These are phyloP conservation scores for Zhengitettix transpicula DNA, from an alignment of 2,888 invertebrate genomes.

Conservation along the genomic window DNA sequence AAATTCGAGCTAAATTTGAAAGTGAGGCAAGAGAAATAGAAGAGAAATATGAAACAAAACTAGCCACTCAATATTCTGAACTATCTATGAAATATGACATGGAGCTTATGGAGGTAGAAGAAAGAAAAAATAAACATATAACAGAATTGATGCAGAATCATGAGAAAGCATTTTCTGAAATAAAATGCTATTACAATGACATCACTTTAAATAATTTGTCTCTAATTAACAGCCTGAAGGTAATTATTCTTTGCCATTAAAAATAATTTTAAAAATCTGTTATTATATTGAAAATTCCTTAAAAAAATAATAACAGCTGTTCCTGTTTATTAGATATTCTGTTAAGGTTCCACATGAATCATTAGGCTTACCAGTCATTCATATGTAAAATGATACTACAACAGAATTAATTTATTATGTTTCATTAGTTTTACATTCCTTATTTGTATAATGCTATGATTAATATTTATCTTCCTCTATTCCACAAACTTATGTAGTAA, in stretches of 20 bases:
- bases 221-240: slow-evolving; percentile 75
- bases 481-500: too few relatives aligned
- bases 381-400: too few relatives aligned
- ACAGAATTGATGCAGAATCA: slow-evolving; percentile 62
- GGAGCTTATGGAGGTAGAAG: slow-evolving; percentile 79
- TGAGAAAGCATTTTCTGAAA: slow-evolving; percentile 68
- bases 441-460: too few relatives aligned
- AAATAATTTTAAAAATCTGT: too few relatives aligned
- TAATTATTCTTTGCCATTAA: slow-evolving; percentile 16
- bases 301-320: too few relatives aligned
- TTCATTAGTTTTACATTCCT: too few relatives aligned
- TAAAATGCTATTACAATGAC: slow-evolving; percentile 90
- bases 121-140: slow-evolving; percentile 78
- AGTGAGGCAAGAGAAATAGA: slow-evolving; percentile 48
- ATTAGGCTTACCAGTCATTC: too few relatives aligned
- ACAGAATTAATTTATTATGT: too few relatives aligned
- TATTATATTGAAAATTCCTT: too few relatives aligned
- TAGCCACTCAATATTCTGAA: slow-evolving; percentile 52
- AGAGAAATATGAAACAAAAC: slow-evolving; percentile 56
- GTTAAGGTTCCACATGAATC: too few relatives aligned
- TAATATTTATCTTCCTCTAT: too few relatives aligned
- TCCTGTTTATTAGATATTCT: too few relatives aligned
- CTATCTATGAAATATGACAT: slow-evolving; percentile 55
- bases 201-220: slow-evolving; percentile 86
- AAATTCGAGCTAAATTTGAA: slow-evolving; percentile 45